Evolutionary conservation across 2,113 vertebrate species (phyloP).

Genomic region (Fregetta grallaria): DNA sequence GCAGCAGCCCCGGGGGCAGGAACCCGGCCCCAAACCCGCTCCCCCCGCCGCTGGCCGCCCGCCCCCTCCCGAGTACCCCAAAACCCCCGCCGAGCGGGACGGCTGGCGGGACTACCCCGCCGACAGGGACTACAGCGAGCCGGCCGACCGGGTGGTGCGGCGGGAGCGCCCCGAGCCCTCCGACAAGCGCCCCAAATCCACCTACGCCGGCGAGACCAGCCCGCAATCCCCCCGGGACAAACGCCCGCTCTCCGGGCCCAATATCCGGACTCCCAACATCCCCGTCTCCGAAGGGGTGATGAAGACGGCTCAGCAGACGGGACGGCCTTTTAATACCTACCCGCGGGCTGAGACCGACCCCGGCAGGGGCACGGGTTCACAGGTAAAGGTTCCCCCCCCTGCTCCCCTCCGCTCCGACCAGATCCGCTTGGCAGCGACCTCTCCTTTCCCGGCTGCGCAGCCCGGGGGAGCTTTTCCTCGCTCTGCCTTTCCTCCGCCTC

Average conservation of each 20-base stretch:
- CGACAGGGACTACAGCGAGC: constrained; percentile 17
- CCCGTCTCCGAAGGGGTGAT: constrained; percentile 72
- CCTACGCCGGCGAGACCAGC: constrained; percentile 72
- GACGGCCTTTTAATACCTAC: constrained; percentile 92
- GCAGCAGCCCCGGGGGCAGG: constrained; percentile 81
- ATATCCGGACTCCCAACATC: constrained; percentile 82
- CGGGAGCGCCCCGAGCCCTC: constrained; percentile 62
- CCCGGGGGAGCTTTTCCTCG: not conserved
- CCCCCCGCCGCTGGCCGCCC: not conserved
- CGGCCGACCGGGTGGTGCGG: constrained; percentile 61
- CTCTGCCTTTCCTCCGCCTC: not conserved
- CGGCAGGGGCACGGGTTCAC: constrained; percentile 72
- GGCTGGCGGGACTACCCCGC: not conserved
- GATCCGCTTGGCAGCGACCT: not conserved
- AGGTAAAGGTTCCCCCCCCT: constrained; percentile 73
- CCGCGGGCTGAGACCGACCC: constrained; percentile 87
- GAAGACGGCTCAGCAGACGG: constrained; percentile 79
- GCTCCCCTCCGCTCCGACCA: not conserved
- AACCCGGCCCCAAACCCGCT: constrained; percentile 54
- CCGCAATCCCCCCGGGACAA: constrained; percentile 87
- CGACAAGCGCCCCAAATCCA: constrained; percentile 86
- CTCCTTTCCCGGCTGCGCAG: not conserved
- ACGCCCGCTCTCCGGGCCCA: constrained; percentile 88
- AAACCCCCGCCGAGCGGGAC: not conserved
- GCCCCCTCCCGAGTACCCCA: constrained; percentile 7